Conservation (phyloP, 2,113 vertebrate genomes). For the Corythaeola cristata region DNA sequence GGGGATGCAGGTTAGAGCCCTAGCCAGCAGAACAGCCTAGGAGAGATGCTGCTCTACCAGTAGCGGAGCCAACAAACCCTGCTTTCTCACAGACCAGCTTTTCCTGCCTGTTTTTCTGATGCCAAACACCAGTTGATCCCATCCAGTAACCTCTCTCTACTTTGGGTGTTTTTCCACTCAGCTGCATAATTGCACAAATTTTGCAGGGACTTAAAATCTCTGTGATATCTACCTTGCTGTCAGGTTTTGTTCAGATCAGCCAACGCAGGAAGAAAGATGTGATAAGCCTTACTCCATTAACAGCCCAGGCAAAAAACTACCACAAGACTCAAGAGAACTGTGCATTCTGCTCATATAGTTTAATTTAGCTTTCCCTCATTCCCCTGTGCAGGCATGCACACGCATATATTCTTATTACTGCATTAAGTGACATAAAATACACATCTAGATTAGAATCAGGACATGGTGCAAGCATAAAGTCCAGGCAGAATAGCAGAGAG, state of each 20-base stretch:
- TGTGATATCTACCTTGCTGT: neutral
- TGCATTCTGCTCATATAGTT: neutral
- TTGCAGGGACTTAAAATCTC: neutral
- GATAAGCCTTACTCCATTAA: neutral
- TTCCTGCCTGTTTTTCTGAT: neutral
- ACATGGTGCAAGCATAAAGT: neutral
- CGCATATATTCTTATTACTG: neutral
- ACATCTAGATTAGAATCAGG: neutral
- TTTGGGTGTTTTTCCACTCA: neutral
- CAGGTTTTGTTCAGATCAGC: slow-evolving; percentile 1
- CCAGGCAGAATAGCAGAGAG: neutral
- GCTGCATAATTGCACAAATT: slow-evolving; percentile 12
- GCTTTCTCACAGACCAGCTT: neutral
- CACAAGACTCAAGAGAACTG: neutral
- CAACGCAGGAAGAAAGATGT: neutral
- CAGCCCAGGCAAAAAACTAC: neutral
- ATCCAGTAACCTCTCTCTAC: neutral
- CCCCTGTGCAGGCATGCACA: neutral
- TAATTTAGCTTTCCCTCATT: neutral
- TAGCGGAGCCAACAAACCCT: neutral
- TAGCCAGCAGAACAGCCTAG: neutral
- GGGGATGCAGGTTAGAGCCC: neutral
- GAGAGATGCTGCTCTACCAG: neutral
- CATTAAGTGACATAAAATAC: neutral
- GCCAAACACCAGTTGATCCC: neutral